Conservation (phyloP, 2,113 vertebrate species). For the Axis porcinus region DNA sequence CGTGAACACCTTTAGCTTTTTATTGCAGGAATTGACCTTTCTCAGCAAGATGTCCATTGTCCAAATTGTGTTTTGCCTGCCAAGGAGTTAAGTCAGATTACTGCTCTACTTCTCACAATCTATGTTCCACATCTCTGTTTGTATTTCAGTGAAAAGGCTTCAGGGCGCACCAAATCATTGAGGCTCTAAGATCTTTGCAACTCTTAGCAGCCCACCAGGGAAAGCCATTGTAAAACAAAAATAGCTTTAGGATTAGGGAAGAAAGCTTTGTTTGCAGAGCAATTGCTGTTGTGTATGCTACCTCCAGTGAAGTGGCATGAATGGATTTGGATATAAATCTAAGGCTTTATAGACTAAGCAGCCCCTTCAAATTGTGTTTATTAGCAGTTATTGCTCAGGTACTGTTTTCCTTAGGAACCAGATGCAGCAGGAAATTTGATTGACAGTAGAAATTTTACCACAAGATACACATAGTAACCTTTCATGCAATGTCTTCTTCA, state of each 20-base stretch:
- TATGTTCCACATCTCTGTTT: conserved; percentile 42
- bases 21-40: conserved; percentile 51
- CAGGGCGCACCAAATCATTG: conserved; percentile 26
- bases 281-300: neutral
- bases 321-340: conserved; percentile 62
- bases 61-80: conserved; percentile 22
- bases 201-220: conserved; percentile 27
- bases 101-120: neutral
- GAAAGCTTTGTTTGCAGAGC: conserved; percentile 52
- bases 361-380: conserved; percentile 58
- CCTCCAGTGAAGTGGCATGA: conserved; percentile 44
- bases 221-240: conserved; percentile 47
- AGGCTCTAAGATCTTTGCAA: conserved; percentile 48
- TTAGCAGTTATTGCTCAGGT: conserved; percentile 5
- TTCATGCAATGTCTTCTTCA: neutral
- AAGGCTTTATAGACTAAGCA: conserved; percentile 44
- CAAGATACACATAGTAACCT: conserved; percentile 24
- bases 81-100: conserved; percentile 52
- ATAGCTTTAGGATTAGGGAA: conserved; percentile 48
- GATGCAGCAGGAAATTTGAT: conserved; percentile 40
- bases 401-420: conserved; percentile 53
- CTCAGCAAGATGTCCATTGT: conserved; percentile 45
- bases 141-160: conserved; percentile 52
- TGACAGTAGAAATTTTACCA: conserved; percentile 20
- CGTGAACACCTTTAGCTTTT: conserved; percentile 27